Evolutionary conservation across 92 coral and sea anemone genomes (phyloP).

Genomic region (Bergia puertoricense): DNA sequence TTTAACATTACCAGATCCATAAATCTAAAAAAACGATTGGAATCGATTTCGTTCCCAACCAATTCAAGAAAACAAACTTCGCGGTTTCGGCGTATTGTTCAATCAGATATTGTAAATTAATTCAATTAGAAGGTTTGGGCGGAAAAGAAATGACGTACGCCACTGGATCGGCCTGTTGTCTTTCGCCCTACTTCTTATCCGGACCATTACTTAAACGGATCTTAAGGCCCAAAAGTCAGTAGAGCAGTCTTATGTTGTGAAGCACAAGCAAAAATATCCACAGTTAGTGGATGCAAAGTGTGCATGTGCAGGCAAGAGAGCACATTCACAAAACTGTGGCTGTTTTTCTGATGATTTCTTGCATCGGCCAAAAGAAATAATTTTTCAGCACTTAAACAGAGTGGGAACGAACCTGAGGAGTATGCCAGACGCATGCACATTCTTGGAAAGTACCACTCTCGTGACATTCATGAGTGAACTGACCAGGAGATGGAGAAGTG

Average conservation of each 20-base stretch:
- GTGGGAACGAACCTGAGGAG: no score
- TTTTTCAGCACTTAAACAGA: not conserved
- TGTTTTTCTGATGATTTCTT: constrained; percentile 23
- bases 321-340: not conserved
- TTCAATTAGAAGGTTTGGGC: no score
- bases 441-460: constrained; percentile 25
- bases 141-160: no score
- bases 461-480: constrained; percentile 30
- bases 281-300: not conserved
- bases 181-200: no score
- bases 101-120: no score
- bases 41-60: no score
- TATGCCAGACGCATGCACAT: not conserved
- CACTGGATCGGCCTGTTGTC: no score
- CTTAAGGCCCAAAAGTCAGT: not conserved
- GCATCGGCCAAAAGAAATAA: not conserved
- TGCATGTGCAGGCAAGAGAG: not conserved
- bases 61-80: no score
- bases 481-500: not conserved
- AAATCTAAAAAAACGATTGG: no score
- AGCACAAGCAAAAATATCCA: constrained; percentile 10
- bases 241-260: not conserved
- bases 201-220: no score
- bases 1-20: no score
- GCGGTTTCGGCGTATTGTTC: no score